phyloP scores from a whole-genome alignment of 2,888 invertebrate species.

The Trichogramma dendrolimi region DNA sequence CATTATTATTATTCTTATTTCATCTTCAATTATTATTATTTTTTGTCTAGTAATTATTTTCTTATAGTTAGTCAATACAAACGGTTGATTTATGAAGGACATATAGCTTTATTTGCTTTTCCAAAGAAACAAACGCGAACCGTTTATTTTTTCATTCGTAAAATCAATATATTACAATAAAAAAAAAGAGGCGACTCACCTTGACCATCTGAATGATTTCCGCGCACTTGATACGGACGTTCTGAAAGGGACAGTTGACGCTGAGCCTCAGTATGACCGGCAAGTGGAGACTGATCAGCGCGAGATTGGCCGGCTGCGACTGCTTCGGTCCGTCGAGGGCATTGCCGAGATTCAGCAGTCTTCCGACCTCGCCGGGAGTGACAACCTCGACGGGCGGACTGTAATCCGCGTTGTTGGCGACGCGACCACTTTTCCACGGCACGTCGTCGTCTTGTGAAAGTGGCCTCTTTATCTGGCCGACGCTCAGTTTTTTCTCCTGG shows the following conservation, averaged over 20 bases:
- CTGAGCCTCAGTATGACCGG: conserved; percentile 59
- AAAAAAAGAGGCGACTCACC: conserved; percentile 49
- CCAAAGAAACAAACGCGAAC: too few species aligned
- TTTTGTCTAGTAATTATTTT: too few species aligned
- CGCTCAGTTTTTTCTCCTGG: conserved; percentile 45
- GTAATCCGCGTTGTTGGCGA: conserved; percentile 48
- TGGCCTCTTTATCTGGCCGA: conserved; percentile 45
- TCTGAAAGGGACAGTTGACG: conserved; percentile 59
- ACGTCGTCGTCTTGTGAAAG: conserved; percentile 47
- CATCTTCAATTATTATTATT: too few species aligned
- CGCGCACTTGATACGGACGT: conserved; percentile 58
- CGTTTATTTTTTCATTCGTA: too few species aligned
- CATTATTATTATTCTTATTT: too few species aligned
- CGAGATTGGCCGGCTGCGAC: conserved; percentile 51
- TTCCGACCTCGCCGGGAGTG: conserved; percentile 50
- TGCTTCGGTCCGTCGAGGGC: conserved; percentile 48
- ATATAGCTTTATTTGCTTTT: too few species aligned
- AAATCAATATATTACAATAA: not conserved
- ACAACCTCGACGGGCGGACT: conserved; percentile 29
- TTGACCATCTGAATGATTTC: conserved; percentile 58
- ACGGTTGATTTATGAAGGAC: too few species aligned
- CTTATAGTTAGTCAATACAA: too few species aligned
- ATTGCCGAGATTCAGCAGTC: conserved; percentile 50
- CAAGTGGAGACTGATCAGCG: conserved; percentile 56
- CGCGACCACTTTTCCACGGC: conserved; percentile 46